phyloP scores from a whole-genome alignment of 1,140 invertebrate species.

The Drosophila setifemur region DNA sequence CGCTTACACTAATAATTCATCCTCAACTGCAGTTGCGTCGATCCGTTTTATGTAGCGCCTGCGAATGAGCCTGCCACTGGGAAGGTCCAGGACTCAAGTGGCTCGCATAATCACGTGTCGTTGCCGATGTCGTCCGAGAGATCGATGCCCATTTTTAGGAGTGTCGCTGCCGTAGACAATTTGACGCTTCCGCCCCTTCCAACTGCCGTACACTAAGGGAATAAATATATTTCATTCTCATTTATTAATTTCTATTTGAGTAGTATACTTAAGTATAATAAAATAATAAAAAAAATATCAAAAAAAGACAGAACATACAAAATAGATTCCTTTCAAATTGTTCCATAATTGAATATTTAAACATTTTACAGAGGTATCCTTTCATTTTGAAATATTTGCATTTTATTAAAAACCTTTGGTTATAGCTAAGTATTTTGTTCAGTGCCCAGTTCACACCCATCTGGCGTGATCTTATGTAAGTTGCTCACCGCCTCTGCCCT shows the following conservation, averaged over 20 bases:
- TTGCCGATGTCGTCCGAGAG: conserved; percentile 31
- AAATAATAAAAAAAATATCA: too few relatives aligned
- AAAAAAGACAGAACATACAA: too few relatives aligned
- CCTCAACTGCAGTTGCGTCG: conserved; percentile 70
- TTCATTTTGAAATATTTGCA: too few relatives aligned
- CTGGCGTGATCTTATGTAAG: conserved; percentile 49
- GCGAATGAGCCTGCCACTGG: conserved; percentile 2
- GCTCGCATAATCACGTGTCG: conserved; percentile 58
- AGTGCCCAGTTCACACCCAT: conserved; percentile 56
- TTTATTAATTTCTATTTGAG: too few relatives aligned
- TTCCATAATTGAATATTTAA: too few relatives aligned
- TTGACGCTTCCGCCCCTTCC: conserved; percentile 70
- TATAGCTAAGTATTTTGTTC: background rate
- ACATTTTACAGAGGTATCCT: too few relatives aligned
- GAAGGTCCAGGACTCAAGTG: conserved; percentile 58
- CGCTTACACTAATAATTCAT: conserved; percentile 76
- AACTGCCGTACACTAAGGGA: background rate
- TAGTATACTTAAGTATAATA: too few relatives aligned
- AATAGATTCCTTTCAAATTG: too few relatives aligned
- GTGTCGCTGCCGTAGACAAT: conserved; percentile 69
- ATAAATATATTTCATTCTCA: background rate
- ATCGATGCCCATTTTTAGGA: conserved; percentile 30
- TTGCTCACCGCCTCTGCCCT: conserved; percentile 24
- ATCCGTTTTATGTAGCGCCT: conserved; percentile 64
- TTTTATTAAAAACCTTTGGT: too few relatives aligned